Evolutionary conservation across 1,140 invertebrate species (phyloP).

Genomic region (Amyelois transitella): DNA sequence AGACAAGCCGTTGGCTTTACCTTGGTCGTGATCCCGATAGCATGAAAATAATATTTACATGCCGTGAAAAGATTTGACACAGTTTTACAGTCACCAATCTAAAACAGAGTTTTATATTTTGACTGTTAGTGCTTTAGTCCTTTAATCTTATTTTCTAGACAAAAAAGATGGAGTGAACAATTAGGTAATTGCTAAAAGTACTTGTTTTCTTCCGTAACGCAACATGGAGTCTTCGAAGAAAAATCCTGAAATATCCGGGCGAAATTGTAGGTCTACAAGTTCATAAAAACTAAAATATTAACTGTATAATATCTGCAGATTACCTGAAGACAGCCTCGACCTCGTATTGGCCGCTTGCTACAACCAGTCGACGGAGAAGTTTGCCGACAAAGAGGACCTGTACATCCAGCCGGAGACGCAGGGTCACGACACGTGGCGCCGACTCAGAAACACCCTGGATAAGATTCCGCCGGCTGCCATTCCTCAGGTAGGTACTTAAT

Average conservation of each 20-base stretch:
- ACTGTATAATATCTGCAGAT: constrained; percentile 31
- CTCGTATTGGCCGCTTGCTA: constrained; percentile 76
- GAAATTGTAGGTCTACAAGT: neutral
- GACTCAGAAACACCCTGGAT: constrained; percentile 76
- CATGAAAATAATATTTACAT: too few relatives aligned
- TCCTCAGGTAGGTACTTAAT: constrained; percentile 33
- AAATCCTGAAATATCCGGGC: neutral
- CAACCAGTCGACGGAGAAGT: constrained; percentile 76
- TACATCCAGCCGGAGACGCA: constrained; percentile 77
- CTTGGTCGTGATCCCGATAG: too few relatives aligned
- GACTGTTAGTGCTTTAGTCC: too few relatives aligned
- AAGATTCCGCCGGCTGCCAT: constrained; percentile 50
- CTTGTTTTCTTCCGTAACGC: too few relatives aligned
- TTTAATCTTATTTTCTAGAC: too few relatives aligned
- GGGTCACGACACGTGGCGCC: constrained; percentile 71
- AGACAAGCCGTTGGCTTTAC: too few relatives aligned
- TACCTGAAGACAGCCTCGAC: constrained; percentile 77
- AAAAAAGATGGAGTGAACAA: too few relatives aligned
- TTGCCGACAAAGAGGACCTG: constrained; percentile 76
- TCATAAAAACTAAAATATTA: neutral
- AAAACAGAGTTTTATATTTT: too few relatives aligned
- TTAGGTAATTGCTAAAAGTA: too few relatives aligned
- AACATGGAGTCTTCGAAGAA: too few relatives aligned
- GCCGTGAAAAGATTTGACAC: too few relatives aligned
- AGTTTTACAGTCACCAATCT: too few relatives aligned